Evolutionary conservation across 2,888 invertebrate genomes (phyloP).

Genomic region (Eupithecia centaureata): DNA sequence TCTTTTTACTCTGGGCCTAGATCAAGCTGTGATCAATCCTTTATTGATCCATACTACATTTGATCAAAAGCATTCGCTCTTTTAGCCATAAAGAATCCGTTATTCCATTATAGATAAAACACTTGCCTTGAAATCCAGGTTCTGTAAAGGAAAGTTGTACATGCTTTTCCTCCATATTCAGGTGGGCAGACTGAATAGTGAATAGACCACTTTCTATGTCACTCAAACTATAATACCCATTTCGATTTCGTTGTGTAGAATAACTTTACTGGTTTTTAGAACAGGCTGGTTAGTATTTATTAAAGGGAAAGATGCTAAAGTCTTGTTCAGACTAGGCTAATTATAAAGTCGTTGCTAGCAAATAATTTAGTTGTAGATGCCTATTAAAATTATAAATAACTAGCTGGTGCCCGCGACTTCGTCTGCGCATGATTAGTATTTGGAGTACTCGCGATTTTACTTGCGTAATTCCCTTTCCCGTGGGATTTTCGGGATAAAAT

Average conservation of each 20-base stretch:
- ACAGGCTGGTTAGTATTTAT: not conserved
- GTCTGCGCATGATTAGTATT: too few species aligned
- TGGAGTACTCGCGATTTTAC: too few species aligned
- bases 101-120: not conserved
- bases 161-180: slow-evolving; percentile 37
- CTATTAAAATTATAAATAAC: too few species aligned
- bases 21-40: too few species aligned
- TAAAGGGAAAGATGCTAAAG: not conserved
- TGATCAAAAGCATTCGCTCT: too few species aligned
- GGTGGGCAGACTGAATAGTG: slow-evolving; percentile 27
- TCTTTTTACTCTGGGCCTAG: too few species aligned
- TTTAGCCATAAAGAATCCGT: too few species aligned
- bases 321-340: not conserved
- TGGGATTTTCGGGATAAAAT: too few species aligned
- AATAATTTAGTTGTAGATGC: not conserved
- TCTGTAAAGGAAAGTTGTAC: slow-evolving; percentile 37
- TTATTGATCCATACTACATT: too few species aligned
- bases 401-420: too few species aligned
- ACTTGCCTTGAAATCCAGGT: not conserved
- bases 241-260: not conserved
- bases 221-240: slow-evolving; percentile 15
- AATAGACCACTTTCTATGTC: slow-evolving; percentile 37
- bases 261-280: not conserved
- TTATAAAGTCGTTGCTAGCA: not conserved
- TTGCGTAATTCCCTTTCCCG: too few species aligned